Conservation (phyloP, 2,888 invertebrate species). For the Fragum sueziense region DNA sequence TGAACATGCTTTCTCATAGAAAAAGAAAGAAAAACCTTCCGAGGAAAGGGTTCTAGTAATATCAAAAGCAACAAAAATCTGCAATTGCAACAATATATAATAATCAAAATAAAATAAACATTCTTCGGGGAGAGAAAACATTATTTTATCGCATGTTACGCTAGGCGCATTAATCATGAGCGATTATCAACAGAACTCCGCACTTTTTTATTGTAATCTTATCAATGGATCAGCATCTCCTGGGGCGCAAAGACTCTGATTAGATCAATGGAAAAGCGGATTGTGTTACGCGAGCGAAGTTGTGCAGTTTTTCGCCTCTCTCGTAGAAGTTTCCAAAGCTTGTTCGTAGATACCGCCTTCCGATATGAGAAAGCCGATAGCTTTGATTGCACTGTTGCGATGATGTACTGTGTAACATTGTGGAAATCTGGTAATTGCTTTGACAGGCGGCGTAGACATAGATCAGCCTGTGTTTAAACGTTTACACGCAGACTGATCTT, state of each 20-base stretch:
- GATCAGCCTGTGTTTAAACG: too few relatives aligned
- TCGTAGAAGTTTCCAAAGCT: too few relatives aligned
- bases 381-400: too few relatives aligned
- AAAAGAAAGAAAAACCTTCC: too few relatives aligned
- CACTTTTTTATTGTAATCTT: slow-evolving; percentile 29
- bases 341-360: neutral
- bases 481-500: too few relatives aligned
- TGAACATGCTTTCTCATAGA: too few relatives aligned
- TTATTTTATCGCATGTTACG: slow-evolving; percentile 7
- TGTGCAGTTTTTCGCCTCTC: neutral
- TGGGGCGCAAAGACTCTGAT: slow-evolving; percentile 21
- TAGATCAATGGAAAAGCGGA: slow-evolving; percentile 7
- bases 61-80: too few relatives aligned
- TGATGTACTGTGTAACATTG: too few relatives aligned
- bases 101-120: slow-evolving; percentile 19
- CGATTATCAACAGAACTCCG: slow-evolving; percentile 11
- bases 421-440: too few relatives aligned
- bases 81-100: slow-evolving; percentile 1
- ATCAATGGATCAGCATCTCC: slow-evolving; percentile 19
- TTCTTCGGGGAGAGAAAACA: slow-evolving; percentile 11
- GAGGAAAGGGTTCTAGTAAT: too few relatives aligned
- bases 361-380: neutral
- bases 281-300: slow-evolving; percentile 14
- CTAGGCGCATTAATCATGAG: slow-evolving; percentile 4
- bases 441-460: too few relatives aligned